Evolutionary conservation across 2,888 invertebrate species (phyloP), one percentile per base, ranked within the genome.

Genomic region (Ormyrus pomaceus): DNA sequence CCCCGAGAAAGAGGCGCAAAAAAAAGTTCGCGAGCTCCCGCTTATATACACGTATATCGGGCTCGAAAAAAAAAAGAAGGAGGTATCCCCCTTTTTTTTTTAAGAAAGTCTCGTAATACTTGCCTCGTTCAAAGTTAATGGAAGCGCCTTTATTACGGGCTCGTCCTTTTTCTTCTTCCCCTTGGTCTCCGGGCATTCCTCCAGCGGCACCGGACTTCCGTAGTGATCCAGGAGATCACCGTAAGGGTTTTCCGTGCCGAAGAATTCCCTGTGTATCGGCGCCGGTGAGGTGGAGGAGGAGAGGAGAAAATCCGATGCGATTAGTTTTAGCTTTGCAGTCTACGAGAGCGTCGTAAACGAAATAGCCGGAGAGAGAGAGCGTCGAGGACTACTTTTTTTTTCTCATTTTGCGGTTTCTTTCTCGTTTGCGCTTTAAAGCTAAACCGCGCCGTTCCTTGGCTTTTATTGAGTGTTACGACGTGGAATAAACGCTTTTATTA

Each of bases 211-310:
- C 8, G 95, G 94, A 80, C 94, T 93, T 80, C 92, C 92, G 55
- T 94, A 91, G 83, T 93, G 93, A 86, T 95, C 94, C 50, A 96
- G 91, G 5, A 96, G 89, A 89, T 96, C 95, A 0, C 95, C 95
- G 91, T 95, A 97, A 0, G 97, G 97, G 85, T 96, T 97, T 64
- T 93, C 92, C 0, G 95, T 95, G 46, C 96, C 96, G 89, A 97
- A 97, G 90, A 97, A 97, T 51, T 96, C 94, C 93, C 94, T 93
- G 87, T 94, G 96, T 0, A 71, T 62, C 4, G 10, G 34, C 34
- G 34, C 34, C 34, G 34, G 2, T 3, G 34, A 0, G 34, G 34
- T 0, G 34, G 34, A 4, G 34, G 34, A 50, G 7, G 7, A 7
- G 13, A 73, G 13, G 46, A 70, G 51, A 68, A 74, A 78, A 71